Evolutionary conservation across 2,797 vertebrate genomes (phyloP), one percentile per base, ranked within the genome.

Genomic region (Cirrhinus molitorella): DNA sequence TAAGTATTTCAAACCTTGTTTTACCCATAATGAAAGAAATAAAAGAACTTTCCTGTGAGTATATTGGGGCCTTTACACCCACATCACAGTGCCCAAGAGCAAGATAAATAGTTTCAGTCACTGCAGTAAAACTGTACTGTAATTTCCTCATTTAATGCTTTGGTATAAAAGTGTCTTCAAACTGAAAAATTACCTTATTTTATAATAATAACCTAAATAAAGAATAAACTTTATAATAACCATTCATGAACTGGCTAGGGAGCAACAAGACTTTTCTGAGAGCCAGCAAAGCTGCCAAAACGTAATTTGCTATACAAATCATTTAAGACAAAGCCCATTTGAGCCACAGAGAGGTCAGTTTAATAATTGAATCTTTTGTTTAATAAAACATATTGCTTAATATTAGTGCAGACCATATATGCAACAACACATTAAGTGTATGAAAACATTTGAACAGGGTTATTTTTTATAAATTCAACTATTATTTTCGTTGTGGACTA

Each of bases 221-320:
- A 55, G 13, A 74, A 37, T 9, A 23, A 53, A 49, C 31, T 40
- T 55, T 23, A 74, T 57, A 40, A 57, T 16, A 9, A 23, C 4
- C 49, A 57, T 75, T 23, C 19, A 23, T 74, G 3, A 16, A 49
- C 51, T 23, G 21, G 12, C 28, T 53, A n/a, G 49, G 47, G 49
- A 37, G 49, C 49, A 34, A 21, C 25, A 19, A 65, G 28, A 19
- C 71, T 37, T 55, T 55, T 55, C 28, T 14, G 72, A 37, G 31
- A 74, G 49, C 21, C 71, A 55, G n/a, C 49, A 74, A 74, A 74
- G 49, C 71, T 55, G 31, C 17, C 12, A 55, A 34, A 37, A 55
- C 19, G 14, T 31, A 55, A 21, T 40, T n/a, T 55, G 51, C 31
- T n/a, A 37, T 14, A n/a, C 49, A 55, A 74, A 74, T 37, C 1